Base-by-base conservation (phyloP, 2,888 invertebrate genomes). In the Trichopoda pennipes region DNA sequence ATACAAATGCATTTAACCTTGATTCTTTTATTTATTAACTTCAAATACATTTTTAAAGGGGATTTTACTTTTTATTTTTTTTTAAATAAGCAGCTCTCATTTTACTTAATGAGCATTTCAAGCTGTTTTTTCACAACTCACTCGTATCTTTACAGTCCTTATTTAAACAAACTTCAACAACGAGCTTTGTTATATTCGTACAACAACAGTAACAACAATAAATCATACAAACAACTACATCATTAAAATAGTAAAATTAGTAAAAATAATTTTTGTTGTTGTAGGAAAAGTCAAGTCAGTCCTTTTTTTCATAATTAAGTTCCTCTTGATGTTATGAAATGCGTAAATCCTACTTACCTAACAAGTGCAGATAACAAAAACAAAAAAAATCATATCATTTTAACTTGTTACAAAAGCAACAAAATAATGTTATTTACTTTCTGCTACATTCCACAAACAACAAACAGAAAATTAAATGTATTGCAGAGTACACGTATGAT, bases 291-390 rank as follows among this genome's bases (percentile, higher is more conserved):
- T 73, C 73, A 81, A 69, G 61, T 64, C 63, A 19, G 66, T 68
- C 63, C 69, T 58, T 64, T 68, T 68, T 76, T 61, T 60, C 58
- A 73, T 81, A 81, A 81, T 81, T 81, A 81, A 81, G 81, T 74
- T 74, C 73, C 77, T 74, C 81, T 78, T 78, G 73, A 81, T 78
- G 77, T 74, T 77, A 74, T 81, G 73, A 81, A 77, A 78, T 74
- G 77, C 69, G 77, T 78, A 78, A 81, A 78, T 81, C 77, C 73
- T 64, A 78, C 73, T 77, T 74, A 81, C 53, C 66, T 60, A 53
- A 60, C 44, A 55, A 35, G 47, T 23, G 64, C 55, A 63, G 47
- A 49, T 38, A 77, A 56, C 19, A 70, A 63, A 17, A 16, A 61
- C 63, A 42, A 56, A 16, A 61, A 69, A 42, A 56, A 66, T 19